phyloP scores from a whole-genome alignment of 2,113 vertebrate genomes.

The Illadopsis cleaveri region DNA sequence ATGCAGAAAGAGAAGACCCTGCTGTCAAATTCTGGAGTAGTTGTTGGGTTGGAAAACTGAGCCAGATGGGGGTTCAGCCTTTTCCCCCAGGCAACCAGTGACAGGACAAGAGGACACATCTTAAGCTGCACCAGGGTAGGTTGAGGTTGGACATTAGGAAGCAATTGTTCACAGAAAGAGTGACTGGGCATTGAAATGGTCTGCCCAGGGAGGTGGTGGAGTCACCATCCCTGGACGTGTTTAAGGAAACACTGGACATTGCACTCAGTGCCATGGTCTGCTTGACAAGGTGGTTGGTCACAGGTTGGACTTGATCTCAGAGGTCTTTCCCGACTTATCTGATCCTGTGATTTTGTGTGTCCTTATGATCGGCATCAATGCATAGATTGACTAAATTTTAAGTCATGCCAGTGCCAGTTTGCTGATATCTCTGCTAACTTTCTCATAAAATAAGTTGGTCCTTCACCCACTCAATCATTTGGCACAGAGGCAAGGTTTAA shows the following conservation, averaged over 20 bases:
- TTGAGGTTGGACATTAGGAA: neutral
- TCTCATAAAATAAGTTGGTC: neutral
- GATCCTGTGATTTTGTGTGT: neutral
- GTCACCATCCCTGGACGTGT: neutral
- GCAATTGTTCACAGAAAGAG: accelerated
- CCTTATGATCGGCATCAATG: neutral
- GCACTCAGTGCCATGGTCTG: neutral
- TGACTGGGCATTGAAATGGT: neutral
- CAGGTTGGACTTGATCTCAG: too few species aligned
- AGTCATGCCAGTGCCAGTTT: neutral
- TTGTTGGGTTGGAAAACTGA: neutral
- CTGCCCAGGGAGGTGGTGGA: neutral
- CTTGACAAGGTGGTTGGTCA: neutral
- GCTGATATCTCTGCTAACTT: neutral
- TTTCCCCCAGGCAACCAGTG: neutral
- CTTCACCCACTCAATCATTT: neutral
- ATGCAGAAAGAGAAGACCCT: neutral
- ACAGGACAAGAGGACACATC: neutral
- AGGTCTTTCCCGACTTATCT: neutral
- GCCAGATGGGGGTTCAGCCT: accelerated
- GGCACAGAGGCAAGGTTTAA: neutral
- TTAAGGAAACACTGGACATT: neutral
- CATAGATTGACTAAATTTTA: neutral
- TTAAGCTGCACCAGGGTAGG: neutral
- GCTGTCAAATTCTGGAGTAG: neutral